These are phyloP conservation scores for Papilio protenor DNA, from an alignment of 2,888 invertebrate genomes.

Conservation along the genomic window DNA sequence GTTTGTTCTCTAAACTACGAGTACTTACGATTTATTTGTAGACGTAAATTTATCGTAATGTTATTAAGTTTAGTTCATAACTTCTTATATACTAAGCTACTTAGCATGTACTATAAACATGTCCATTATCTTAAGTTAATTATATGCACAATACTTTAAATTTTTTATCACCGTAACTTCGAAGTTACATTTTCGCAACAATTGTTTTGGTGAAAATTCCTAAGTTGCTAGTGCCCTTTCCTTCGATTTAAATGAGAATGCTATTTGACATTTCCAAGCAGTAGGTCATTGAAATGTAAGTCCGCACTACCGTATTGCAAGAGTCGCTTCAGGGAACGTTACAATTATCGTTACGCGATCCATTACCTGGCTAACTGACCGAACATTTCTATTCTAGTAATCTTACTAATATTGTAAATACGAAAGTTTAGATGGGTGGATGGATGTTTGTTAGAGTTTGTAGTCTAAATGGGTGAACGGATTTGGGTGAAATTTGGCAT, in stretches of 20 bases:
- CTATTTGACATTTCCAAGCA: conserved; percentile 30
- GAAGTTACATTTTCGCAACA: background rate
- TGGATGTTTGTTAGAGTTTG: too few relatives aligned
- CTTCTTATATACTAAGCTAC: background rate
- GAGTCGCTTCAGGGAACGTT: conserved; percentile 35
- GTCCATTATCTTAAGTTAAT: background rate
- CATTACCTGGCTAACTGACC: conserved; percentile 25
- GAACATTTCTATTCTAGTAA: conserved; percentile 15
- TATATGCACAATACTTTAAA: background rate
- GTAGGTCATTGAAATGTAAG: conserved; percentile 36
- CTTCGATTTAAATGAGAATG: conserved; percentile 20
- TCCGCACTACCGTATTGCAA: conserved; percentile 36
- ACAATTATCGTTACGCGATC: conserved; percentile 40
- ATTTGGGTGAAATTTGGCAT: too few relatives aligned
- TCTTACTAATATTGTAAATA: too few relatives aligned
- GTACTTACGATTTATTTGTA: background rate
- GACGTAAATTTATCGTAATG: background rate
- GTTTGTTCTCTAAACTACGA: background rate
- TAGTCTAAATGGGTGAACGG: too few relatives aligned
- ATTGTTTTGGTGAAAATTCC: background rate
- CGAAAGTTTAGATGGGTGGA: too few relatives aligned
- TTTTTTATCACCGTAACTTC: background rate
- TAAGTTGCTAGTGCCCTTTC: conserved; percentile 2
- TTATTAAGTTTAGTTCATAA: background rate
- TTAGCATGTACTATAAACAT: background rate